phyloP scores from a whole-genome alignment of 2,888 invertebrate genomes.

The Griposia aprilina region DNA sequence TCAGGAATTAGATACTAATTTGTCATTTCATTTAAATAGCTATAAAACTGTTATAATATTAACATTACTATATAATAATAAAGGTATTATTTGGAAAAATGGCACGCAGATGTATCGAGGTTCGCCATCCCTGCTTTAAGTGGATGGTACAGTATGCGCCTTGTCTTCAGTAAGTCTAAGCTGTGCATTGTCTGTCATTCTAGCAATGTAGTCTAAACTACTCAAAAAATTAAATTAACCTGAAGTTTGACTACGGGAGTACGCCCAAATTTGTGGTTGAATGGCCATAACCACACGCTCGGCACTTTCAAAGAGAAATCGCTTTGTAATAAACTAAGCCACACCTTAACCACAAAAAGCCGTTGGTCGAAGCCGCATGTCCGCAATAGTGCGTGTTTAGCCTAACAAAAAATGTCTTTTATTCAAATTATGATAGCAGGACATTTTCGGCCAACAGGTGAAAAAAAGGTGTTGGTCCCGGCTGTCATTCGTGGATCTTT shows the following conservation, averaged over 20 bases:
- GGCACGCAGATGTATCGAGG: too few species aligned
- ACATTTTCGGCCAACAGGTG: background rate
- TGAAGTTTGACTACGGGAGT: too few species aligned
- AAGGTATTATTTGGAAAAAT: too few species aligned
- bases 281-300: constrained; percentile 17
- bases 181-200: background rate
- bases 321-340: constrained; percentile 30
- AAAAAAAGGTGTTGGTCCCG: too few species aligned
- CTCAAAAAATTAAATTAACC: background rate
- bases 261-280: background rate
- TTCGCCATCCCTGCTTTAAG: too few species aligned
- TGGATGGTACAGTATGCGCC: background rate
- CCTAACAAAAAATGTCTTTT: constrained; percentile 20
- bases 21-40: too few species aligned
- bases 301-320: constrained; percentile 29
- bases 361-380: constrained; percentile 9
- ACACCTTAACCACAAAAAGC: constrained; percentile 27
- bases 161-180: background rate
- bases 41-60: too few species aligned
- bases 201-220: background rate
- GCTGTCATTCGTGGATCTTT: too few species aligned
- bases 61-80: too few species aligned
- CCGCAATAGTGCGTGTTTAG: constrained; percentile 26
- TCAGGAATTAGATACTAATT: too few species aligned
- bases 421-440: constrained; percentile 4